Evolutionary conservation across 1,140 invertebrate genomes (phyloP), one percentile per base, ranked within the genome.

Genomic region (Lucilia sericata): DNA sequence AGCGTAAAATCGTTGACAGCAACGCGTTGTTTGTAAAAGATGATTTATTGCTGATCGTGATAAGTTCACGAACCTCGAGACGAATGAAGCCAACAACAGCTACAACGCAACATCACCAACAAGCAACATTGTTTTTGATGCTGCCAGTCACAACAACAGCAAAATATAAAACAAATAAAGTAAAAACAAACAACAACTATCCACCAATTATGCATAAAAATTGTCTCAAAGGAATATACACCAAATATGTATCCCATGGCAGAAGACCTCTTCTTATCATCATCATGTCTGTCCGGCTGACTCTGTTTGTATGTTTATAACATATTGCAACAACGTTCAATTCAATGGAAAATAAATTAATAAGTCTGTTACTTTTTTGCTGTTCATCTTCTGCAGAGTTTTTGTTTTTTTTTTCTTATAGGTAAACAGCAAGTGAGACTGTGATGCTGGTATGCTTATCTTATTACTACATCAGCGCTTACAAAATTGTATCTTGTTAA

Each of bases 401-500:
- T 42, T 7, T 49, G n/a, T 42, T 76, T 76, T 76, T 75, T 55
- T 55, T 17, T 55, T 55, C 14, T 55, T 55, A 14, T 5, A 14
- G 13, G 13, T 14, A 55, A 12, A n/a, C 12, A 55, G 51, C 12
- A 34, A 76, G 42, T 42, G 75, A 47, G 75, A 78, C 55, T 60
- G 55, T 14, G 55, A 60, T n/a, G 55, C 14, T 60, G 42, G 42
- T 42, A 21, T 42, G n/a, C 47, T 85, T 85, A 85, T 85, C 84
- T 70, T 34, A 55, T 21, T n/a, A 83, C 78, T 65, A 85, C 82
- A 85, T 85, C 85, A 83, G 55, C 83, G 85, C 84, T 82, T 83
- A 86, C 85, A 86, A 86, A 86, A 85, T 84, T 85, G 85, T 84
- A 83, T 83, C 85, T 84, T 86, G 85, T 86, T 86, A 86, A 86